These are phyloP conservation scores for Spilarctia lutea DNA, from an alignment of 2,888 invertebrate species.

Conservation along the genomic window DNA sequence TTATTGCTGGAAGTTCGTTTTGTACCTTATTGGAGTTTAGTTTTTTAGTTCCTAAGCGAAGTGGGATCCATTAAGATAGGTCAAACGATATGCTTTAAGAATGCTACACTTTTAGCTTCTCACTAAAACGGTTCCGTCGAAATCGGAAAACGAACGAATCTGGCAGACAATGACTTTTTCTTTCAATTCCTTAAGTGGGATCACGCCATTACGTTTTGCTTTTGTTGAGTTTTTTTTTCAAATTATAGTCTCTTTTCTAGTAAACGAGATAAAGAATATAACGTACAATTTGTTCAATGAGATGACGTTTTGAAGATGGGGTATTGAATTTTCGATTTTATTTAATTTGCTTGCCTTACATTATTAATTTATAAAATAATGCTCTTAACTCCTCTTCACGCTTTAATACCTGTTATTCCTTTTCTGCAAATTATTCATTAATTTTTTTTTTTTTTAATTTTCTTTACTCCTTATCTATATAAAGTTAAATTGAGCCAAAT, in stretches of 20 bases:
- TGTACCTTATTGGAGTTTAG: constrained; percentile 63
- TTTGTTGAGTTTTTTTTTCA: constrained; percentile 28
- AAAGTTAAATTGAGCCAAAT: too few relatives aligned
- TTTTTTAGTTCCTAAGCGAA: constrained; percentile 68
- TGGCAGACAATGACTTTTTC: constrained; percentile 38
- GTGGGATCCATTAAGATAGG: constrained; percentile 76
- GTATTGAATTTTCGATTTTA: neutral
- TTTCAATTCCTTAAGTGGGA: constrained; percentile 15
- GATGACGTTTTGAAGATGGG: neutral
- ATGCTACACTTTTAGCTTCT: constrained; percentile 52
- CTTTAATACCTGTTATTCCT: neutral
- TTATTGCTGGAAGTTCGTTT: constrained; percentile 46
- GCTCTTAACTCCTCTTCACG: neutral
- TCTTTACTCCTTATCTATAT: too few relatives aligned
- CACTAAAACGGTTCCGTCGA: constrained; percentile 47
- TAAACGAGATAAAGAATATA: neutral
- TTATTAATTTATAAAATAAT: neutral
- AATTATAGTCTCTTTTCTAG: neutral
- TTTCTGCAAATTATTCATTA: neutral
- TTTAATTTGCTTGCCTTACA: neutral
- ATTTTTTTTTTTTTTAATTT: too few relatives aligned
- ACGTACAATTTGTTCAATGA: neutral
- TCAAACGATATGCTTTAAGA: constrained; percentile 69
- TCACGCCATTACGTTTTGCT: constrained; percentile 29
- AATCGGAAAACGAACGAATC: constrained; percentile 41